Evolutionary conservation across 2,888 invertebrate genomes (phyloP), one percentile per base, ranked within the genome.

Genomic region (Hetaerina titia): DNA sequence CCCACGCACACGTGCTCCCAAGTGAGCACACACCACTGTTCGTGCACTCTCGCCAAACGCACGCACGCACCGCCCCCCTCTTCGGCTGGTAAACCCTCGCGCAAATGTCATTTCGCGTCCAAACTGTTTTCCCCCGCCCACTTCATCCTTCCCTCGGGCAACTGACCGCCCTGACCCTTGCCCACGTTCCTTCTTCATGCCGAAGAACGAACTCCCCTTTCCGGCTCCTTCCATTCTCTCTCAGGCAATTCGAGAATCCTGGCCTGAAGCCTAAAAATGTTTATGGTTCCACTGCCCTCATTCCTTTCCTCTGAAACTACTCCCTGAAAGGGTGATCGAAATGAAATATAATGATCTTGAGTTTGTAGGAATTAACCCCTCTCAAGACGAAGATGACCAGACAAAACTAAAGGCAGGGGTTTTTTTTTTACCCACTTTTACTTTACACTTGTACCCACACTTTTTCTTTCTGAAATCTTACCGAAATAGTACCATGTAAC

Each of bases 71-170:
- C 69, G 0, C 31, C 11, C 4, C 31, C 0, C 92, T 5, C n/a
- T 69, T 56, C 92, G 56, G 92, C 13, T 45, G 22, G 74, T 92
- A 56, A 57, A 92, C 64, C 69, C 92, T 11, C 69, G 56, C 11
- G 92, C 56, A 56, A 57, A 57, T 92, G 92, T 92, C 74, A 74
- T 74, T 74, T 92, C 69, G 11, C 74, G 64, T 74, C 56, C 92
- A 74, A 92, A 74, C 57, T 69, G 64, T 64, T 90, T 45, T 64
- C 90, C 89, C n/a, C 64, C 63, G n/a, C 90, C 63, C 60, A 22
- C 90, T 60, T 63, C 57, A 31, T 57, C 31, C 45, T 45, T 45
- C 45, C 45, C 45, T 45, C 45, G 45, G 45, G 4, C 45, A 45
- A 45, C 45, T 45, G 45, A 45, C 45, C 4, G 45, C 45, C 45